Conservation (phyloP, 2,888 invertebrate genomes). For the Xestia sexstrigata region DNA sequence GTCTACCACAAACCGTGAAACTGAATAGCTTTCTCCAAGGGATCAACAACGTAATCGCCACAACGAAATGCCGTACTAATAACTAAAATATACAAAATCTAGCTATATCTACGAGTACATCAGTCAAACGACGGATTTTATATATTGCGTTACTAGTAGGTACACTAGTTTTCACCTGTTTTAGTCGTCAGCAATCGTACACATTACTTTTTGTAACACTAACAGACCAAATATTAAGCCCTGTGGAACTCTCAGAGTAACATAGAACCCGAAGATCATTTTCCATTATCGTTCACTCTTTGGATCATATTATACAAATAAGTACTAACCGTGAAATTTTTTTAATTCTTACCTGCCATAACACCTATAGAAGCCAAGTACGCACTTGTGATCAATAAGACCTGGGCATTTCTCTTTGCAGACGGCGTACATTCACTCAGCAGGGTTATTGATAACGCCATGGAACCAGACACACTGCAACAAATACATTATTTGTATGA, state of each 20-base stretch:
- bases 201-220: neutral
- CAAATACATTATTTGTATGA: neutral
- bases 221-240: neutral
- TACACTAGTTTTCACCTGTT: neutral
- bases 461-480: slow-evolving; percentile 81
- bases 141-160: neutral
- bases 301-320: neutral
- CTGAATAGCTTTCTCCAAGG: neutral
- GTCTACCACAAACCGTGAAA: neutral
- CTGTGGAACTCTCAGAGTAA: neutral
- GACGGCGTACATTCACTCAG: slow-evolving; percentile 81
- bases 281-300: neutral
- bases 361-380: slow-evolving; percentile 75
- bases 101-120: neutral
- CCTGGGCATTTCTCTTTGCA: slow-evolving; percentile 72
- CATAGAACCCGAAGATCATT: neutral
- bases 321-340: neutral
- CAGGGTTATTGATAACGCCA: slow-evolving; percentile 78
- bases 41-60: neutral
- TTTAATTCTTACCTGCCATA: slow-evolving; percentile 79
- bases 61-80: neutral
- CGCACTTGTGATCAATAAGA: slow-evolving; percentile 77
- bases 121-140: neutral
- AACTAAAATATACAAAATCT: neutral
- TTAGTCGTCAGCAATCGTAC: neutral